phyloP scores from a whole-genome alignment of 37 sponge, comb jelly and placozoan species.

The Oscarella lobularis region DNA sequence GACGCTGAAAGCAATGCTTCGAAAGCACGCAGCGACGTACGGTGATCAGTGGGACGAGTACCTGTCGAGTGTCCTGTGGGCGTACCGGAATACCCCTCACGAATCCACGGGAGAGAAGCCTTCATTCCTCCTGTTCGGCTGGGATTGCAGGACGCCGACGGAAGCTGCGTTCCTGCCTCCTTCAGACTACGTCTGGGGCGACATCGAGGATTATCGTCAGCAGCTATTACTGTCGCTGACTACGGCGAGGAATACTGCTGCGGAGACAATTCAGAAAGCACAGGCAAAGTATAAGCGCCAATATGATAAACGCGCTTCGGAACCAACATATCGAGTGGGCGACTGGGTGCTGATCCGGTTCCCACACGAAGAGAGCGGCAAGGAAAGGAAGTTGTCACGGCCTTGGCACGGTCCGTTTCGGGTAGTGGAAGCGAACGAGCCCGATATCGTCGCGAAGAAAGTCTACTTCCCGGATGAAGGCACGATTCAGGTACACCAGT shows the following conservation, averaged over 20 bases:
- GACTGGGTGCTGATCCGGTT: slow-evolving; percentile 28
- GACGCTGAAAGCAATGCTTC: slow-evolving; percentile 20
- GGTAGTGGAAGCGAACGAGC: neutral
- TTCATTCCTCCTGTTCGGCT: slow-evolving; percentile 27
- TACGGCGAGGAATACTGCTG: slow-evolving; percentile 7
- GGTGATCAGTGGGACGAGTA: slow-evolving; percentile 18
- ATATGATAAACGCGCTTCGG: neutral
- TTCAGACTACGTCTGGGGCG: neutral
- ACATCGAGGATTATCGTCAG: slow-evolving; percentile 16
- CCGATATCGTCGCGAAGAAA: neutral
- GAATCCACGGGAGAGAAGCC: slow-evolving; percentile 21
- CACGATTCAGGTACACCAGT: slow-evolving; percentile 14
- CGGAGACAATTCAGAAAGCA: neutral
- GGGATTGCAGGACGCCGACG: slow-evolving; percentile 13
- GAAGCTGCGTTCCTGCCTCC: slow-evolving; percentile 21
- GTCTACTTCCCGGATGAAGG: slow-evolving; percentile 21
- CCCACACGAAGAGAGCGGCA: slow-evolving; percentile 24
- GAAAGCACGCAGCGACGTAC: slow-evolving; percentile 12
- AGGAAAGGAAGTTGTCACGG: slow-evolving; percentile 20
- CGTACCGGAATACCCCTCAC: slow-evolving; percentile 20
- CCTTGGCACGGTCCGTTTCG: slow-evolving; percentile 37
- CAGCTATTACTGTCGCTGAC: slow-evolving; percentile 11
- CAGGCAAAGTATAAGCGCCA: slow-evolving; percentile 5
- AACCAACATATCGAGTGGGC: slow-evolving; percentile 1
- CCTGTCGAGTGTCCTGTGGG: slow-evolving; percentile 15